Base-by-base conservation (phyloP, 2,888 invertebrate genomes). In the Eretmocerus hayati region DNA sequence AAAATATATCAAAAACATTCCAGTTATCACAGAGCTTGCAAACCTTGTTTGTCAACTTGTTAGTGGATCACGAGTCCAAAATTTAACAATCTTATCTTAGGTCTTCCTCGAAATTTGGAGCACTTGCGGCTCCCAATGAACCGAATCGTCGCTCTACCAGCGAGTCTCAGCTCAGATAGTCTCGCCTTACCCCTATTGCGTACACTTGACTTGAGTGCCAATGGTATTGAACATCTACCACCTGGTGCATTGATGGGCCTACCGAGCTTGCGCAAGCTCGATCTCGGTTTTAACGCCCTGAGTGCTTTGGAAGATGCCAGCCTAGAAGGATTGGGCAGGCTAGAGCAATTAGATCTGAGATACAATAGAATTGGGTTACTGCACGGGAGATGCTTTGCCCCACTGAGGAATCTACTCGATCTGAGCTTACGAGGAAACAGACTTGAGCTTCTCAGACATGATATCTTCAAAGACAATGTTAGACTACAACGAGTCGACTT, bases 351-450 rank as follows among this genome's bases (percentile, higher is more conserved):
- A 37, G 87, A 90, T 63, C 66, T 90, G 35, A 81, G 81, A 56
- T 80, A 83, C 50, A 91, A 91, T 69, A 78, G 84, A 62, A 75
- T 91, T 42, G 71, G 77, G 15, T 75, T 79, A n/a, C 67, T 85
- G 36, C 80, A 84, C 65, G 79, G 83, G 44, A 76, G 80, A 58
- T 76, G 83, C 42, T 79, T 90, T 19, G 75, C 76, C 44, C 79
- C 81, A 21, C 73, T 87, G 22, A 71, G 75, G 8, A 75, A 81
- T 50, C 65, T 91, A 4, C 79, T 81, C 58, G 83, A 84, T 63
- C 73, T 91, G 1, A 86, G 85, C 63, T 68, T 90, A 43, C 81
- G 83, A 41, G 85, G 87, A 41, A 91, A 91, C 64, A 80, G 84
- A 43, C 73, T 91, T 50, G 84, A 85, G 57, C 73, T 78, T 40